Evolutionary conservation across 1,140 invertebrate species (phyloP).

Genomic region (Drosophila sulfurigaster): DNA sequence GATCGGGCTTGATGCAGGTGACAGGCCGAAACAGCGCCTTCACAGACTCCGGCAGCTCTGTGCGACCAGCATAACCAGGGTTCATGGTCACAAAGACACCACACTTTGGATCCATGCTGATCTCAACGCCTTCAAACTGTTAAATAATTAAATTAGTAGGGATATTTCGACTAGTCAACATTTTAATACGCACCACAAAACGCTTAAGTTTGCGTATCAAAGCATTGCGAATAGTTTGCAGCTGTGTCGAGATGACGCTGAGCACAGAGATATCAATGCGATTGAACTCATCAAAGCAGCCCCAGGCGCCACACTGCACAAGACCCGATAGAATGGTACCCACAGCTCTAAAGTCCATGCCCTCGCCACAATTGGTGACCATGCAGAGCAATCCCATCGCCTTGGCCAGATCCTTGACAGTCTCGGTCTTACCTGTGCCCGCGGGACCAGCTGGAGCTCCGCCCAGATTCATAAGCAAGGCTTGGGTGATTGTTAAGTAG

Average conservation of each 20-base stretch:
- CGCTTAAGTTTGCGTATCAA: constrained; percentile 89
- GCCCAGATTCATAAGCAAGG: constrained; percentile 94
- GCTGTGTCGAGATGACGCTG: constrained; percentile 95
- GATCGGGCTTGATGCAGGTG: constrained; percentile 94
- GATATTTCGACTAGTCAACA: not conserved
- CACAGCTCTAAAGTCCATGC: constrained; percentile 95
- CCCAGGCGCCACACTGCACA: constrained; percentile 92
- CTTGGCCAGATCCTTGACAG: constrained; percentile 95
- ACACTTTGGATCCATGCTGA: constrained; percentile 92
- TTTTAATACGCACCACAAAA: constrained; percentile 88
- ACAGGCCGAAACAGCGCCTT: constrained; percentile 96
- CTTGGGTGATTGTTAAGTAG: constrained; percentile 96
- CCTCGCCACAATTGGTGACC: constrained; percentile 96
- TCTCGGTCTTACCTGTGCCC: constrained; percentile 96
- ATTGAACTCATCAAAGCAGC: constrained; percentile 97
- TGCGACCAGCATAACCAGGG: constrained; percentile 95
- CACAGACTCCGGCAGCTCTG: constrained; percentile 95
- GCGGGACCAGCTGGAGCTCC: constrained; percentile 92
- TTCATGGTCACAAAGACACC: constrained; percentile 98
- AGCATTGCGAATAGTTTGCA: constrained; percentile 94
- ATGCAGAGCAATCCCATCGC: constrained; percentile 94
- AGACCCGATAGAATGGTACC: constrained; percentile 93
- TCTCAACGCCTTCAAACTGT: constrained; percentile 94
- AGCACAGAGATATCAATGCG: constrained; percentile 95
- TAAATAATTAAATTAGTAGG: not conserved